A percentile compares a stretch with the other conserved stretches of the same genome.
These are phyloP conservation scores for Saccostrea cuccullata DNA, from an alignment of 1,140 invertebrate species.

Conservation along the genomic window DNA sequence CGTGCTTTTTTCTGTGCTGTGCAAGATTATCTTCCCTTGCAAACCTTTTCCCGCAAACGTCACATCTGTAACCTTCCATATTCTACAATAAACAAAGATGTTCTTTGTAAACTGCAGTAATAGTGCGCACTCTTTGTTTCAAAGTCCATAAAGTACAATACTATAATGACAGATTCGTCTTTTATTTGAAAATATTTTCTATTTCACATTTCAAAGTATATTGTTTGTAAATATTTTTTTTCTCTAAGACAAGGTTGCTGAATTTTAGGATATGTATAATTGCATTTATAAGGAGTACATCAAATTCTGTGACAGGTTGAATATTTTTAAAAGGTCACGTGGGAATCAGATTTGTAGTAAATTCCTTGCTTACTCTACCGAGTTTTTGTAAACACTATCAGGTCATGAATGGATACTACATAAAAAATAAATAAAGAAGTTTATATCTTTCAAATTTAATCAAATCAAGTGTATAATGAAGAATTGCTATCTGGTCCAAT, in stretches of 20 bases:
- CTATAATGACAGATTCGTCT: neutral
- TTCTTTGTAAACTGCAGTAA: too few relatives aligned
- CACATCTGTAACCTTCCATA: constrained; percentile 11
- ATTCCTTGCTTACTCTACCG: neutral
- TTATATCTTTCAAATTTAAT: neutral
- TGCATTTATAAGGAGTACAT: too few relatives aligned
- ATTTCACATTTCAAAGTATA: neutral
- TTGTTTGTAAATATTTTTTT: neutral
- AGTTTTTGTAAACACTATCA: neutral
- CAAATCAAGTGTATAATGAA: neutral
- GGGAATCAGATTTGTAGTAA: neutral
- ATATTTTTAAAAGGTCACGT: constrained; percentile 1
- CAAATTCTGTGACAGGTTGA: neutral
- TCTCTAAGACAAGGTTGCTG: neutral
- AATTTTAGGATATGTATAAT: neutral
- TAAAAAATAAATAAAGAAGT: neutral
- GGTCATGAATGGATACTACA: neutral
- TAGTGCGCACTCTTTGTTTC: too few relatives aligned
- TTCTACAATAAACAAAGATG: too few relatives aligned
- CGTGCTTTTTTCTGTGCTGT: constrained; percentile 13
- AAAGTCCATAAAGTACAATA: neutral
- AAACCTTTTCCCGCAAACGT: constrained; percentile 34
- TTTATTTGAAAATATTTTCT: neutral
- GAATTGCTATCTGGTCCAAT: neutral
- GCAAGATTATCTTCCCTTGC: constrained; percentile 29